These are phyloP conservation scores for Campoplex capitator DNA, from an alignment of 2,888 invertebrate species.

Conservation along the genomic window DNA sequence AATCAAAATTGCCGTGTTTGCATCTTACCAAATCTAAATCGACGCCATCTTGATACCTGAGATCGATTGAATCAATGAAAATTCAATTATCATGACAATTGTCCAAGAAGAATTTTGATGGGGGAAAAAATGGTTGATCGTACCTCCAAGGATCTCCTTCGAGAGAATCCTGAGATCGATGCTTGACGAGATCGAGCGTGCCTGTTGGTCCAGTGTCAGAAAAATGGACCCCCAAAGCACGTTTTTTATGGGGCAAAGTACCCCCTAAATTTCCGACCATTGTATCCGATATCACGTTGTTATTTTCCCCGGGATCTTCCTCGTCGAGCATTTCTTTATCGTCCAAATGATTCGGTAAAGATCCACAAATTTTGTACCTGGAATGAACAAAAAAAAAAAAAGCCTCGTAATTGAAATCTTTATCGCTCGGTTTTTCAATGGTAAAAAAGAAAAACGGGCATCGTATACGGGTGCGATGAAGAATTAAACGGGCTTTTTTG, in stretches of 20 bases:
- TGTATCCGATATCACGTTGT: constrained; percentile 84
- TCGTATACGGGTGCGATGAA: constrained; percentile 4
- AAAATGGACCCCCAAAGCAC: constrained; percentile 79
- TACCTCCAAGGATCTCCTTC: constrained; percentile 84
- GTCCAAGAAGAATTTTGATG: too few relatives aligned
- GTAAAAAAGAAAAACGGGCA: neutral
- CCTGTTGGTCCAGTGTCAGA: constrained; percentile 78
- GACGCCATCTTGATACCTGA: constrained; percentile 80
- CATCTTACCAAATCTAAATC: constrained; percentile 80
- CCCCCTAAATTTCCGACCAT: constrained; percentile 81
- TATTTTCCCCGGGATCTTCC: constrained; percentile 86
- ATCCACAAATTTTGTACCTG: constrained; percentile 86
- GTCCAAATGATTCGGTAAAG: constrained; percentile 90
- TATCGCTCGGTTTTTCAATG: neutral
- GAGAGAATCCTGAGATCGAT: constrained; percentile 82
- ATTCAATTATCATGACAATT: neutral
- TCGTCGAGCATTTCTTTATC: constrained; percentile 86
- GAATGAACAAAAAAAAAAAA: neutral
- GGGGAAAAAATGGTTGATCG: constrained; percentile 11
- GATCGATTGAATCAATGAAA: neutral
- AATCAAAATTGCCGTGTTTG: constrained; percentile 79
- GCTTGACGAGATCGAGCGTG: constrained; percentile 80
- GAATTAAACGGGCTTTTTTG: constrained; percentile 15
- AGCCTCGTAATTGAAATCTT: neutral
- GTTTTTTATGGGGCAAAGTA: constrained; percentile 83